These are phyloP conservation scores for Etheostoma spectabile DNA, from an alignment of 2,113 vertebrate species.

Conservation along the genomic window DNA sequence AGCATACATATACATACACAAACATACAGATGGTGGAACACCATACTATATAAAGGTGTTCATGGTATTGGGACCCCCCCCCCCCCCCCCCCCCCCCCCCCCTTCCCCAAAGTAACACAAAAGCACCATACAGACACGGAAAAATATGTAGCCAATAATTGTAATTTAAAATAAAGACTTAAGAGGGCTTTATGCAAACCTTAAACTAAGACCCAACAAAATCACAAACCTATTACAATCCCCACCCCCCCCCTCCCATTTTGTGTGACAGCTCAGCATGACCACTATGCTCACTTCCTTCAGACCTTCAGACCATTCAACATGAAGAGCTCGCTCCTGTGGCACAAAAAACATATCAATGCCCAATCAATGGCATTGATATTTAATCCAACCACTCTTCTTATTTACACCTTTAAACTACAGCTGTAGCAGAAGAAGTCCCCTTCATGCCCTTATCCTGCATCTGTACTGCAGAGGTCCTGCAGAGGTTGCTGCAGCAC, in stretches of 20 bases:
- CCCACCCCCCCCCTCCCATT: conserved; percentile 19
- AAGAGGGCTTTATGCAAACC: neutral
- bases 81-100: neutral
- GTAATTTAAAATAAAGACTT: neutral
- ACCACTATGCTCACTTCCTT: conserved; percentile 1
- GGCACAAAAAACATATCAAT: conserved; percentile 36
- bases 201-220: neutral
- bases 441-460: conserved; percentile 30
- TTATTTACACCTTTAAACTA: conserved; percentile 4
- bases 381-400: conserved; percentile 1
- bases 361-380: neutral
- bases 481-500: conserved; percentile 61
- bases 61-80: neutral
- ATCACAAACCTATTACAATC: conserved; percentile 8
- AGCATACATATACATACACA: neutral
- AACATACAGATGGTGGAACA: neutral
- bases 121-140: neutral
- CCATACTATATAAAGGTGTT: neutral
- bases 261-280: conserved; percentile 28
- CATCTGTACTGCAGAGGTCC: conserved; percentile 51
- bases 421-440: conserved; percentile 2
- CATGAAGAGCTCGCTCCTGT: neutral
- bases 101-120: neutral
- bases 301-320: neutral
- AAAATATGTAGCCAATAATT: neutral